Conservation (phyloP, 1,140 invertebrate genomes). For the Pachyrhynchus sulphureomaculatus region DNA sequence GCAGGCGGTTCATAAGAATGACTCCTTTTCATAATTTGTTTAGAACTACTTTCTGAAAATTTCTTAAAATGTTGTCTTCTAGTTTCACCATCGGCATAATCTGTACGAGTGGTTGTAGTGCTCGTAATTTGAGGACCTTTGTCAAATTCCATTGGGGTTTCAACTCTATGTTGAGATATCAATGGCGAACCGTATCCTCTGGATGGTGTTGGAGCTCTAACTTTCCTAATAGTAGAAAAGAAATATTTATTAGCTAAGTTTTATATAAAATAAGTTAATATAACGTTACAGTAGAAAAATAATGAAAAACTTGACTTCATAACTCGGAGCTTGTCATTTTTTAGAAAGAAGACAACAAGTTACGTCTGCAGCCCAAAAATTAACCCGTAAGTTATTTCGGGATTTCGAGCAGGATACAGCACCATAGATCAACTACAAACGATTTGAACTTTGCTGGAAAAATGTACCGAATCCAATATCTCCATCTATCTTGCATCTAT, state of each 20-base stretch:
- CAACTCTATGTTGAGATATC: slow-evolving; percentile 53
- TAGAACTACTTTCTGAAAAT: slow-evolving; percentile 37
- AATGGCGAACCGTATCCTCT: slow-evolving; percentile 53
- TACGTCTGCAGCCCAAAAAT: too few relatives aligned
- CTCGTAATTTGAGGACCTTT: slow-evolving; percentile 56
- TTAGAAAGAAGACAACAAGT: neutral
- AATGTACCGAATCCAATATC: too few relatives aligned
- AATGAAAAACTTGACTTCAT: too few relatives aligned
- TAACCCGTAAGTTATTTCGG: too few relatives aligned
- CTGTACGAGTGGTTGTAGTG: slow-evolving; percentile 38
- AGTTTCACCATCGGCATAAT: slow-evolving; percentile 35
- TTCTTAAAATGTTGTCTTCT: slow-evolving; percentile 36
- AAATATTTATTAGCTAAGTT: neutral
- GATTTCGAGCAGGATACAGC: too few relatives aligned
- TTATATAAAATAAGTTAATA: neutral
- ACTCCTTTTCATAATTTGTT: slow-evolving; percentile 47
- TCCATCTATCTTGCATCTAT: too few relatives aligned
- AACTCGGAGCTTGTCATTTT: neutral
- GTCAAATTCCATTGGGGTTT: slow-evolving; percentile 65
- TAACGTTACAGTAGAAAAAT: too few relatives aligned
- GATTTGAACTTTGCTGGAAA: too few relatives aligned
- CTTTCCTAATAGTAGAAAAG: slow-evolving; percentile 45
- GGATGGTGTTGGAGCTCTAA: slow-evolving; percentile 55
- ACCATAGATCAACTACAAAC: too few relatives aligned
- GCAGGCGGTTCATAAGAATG: slow-evolving; percentile 43